Evolutionary conservation across 2,113 vertebrate genomes (phyloP), one percentile per base, ranked within the genome.

Genomic region (Ameiurus melas): DNA sequence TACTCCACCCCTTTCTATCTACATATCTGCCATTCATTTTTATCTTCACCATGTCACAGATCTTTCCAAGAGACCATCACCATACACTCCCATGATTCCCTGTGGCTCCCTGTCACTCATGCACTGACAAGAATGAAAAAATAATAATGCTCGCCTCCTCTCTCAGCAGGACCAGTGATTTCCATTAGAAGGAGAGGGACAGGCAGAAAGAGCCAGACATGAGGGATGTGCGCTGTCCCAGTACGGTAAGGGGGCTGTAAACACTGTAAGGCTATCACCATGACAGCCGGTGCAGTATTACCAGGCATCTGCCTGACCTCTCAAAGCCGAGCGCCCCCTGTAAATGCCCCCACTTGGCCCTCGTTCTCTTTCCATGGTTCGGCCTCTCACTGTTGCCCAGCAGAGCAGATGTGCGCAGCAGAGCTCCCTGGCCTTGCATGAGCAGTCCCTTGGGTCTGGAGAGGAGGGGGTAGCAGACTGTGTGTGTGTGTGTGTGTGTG

Each of bases 181-280:
- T 95, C 94, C 94, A 95, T 96, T 93, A 95, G 94, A 96, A 96
- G 94, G 93, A 93, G 91, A 93, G 80, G 71, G 89, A 92, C 90
- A 93, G 92, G 95, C 92, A 93, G 92, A 90, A 90, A 90, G 70
- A 73, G 84, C 20, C 68, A 85, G 70, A 75, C 30, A 20, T 60
- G 90, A 90, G 91, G 91, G 92, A 91, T 93, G 92, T 93, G 91
- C 90, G 36, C 87, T 91, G 92, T 57, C 82, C 33, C 8, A 43
- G 85, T 92, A 90, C 89, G 89, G 91, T 91, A 92, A 91, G 92
- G 91, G 91, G 92, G 92, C 89, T 94, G 94, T 95, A 94, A 95
- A 96, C 94, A 94, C 92, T 95, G 94, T 93, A 94, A 93, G 92
- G 92, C 94, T 93, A 94, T 96, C 93, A 90, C 94, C 95, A 96